Evolutionary conservation across 2,888 invertebrate species (phyloP).

Genomic region (Agrochola macilenta): DNA sequence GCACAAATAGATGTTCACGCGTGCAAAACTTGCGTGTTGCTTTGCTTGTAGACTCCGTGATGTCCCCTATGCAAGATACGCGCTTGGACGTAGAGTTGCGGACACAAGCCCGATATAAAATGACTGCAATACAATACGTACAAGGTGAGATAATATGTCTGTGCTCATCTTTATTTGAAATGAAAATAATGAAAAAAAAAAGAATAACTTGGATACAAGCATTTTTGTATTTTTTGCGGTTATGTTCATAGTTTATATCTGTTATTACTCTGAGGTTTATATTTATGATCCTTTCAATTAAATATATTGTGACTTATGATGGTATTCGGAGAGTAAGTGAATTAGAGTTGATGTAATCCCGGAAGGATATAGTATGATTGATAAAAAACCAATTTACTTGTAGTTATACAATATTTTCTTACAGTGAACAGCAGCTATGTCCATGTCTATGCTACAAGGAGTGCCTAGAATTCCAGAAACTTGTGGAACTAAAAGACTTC

Average conservation of each 20-base stretch:
- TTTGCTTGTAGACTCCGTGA: background rate
- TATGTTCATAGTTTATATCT: too few species aligned
- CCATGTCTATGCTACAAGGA: slow-evolving; percentile 49
- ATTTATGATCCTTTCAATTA: background rate
- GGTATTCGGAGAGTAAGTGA: slow-evolving; percentile 12
- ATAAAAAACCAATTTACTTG: background rate
- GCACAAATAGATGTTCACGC: background rate
- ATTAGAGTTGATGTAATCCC: background rate
- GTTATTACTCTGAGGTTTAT: too few species aligned
- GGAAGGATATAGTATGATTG: too few species aligned
- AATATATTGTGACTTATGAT: slow-evolving; percentile 8
- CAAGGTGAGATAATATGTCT: too few species aligned
- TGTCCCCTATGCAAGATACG: background rate
- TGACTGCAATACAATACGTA: too few species aligned
- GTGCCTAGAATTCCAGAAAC: slow-evolving; percentile 64
- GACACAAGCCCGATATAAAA: too few species aligned
- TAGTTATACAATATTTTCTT: background rate
- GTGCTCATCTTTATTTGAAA: too few species aligned
- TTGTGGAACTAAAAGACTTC: slow-evolving; percentile 69
- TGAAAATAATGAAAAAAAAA: too few species aligned
- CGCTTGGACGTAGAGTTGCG: background rate
- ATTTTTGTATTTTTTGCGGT: slow-evolving; percentile 27
- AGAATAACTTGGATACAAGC: too few species aligned
- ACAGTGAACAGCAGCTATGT: slow-evolving; percentile 47
- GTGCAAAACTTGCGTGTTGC: background rate